Base-by-base conservation (phyloP, 2,797 vertebrate genomes). In the Otolemur crassicaudatus region DNA sequence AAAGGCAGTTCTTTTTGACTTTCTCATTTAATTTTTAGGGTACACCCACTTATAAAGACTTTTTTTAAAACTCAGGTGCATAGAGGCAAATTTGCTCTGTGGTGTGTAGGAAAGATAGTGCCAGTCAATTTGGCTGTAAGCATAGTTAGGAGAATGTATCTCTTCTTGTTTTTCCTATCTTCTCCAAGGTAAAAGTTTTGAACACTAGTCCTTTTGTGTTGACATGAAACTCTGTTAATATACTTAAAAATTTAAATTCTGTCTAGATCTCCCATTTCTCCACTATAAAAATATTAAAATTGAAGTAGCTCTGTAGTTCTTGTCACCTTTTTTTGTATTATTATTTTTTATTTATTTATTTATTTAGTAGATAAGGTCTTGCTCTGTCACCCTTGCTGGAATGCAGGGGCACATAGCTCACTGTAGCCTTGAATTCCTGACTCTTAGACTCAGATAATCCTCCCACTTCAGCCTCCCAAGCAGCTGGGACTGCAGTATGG, bases 1-100 rank as follows among this genome's bases (percentile, higher is more conserved):
- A 84, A 91, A 90, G 89, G 9, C 13, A 89, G 31, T 83, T 80
- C 14, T 4, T 87, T 87, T 94, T 67, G 31, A 90, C 73, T 88
- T 94, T 94, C 31, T 88, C 69, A 70, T 61, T 91, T 94, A 43
- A 27, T 43, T 94, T 92, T 88, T 84, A 61, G 53, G 77, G 29
- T 60, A n/a, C 22, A 14, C 31, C 6, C 87, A 31, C 40, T 94
- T 84, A 91, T n/a, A 65, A 69, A 87, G 8, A 34, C 69, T 90
- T 90, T 91, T 76, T 46, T 90, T 65, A 5, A 53, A 53, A 70
- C 56, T 89, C 34, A 23, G 20, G 14, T 88, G 2, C 37, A 14
- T 7, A 76, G 17, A 94, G 27, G 23, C 25, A 63, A 60, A 20
- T 46, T 77, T 63, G 12, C 5, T 56, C 31, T 86, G 20, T 75